Conservation (phyloP, 2,888 invertebrate genomes). For the Cancer borealis region DNA sequence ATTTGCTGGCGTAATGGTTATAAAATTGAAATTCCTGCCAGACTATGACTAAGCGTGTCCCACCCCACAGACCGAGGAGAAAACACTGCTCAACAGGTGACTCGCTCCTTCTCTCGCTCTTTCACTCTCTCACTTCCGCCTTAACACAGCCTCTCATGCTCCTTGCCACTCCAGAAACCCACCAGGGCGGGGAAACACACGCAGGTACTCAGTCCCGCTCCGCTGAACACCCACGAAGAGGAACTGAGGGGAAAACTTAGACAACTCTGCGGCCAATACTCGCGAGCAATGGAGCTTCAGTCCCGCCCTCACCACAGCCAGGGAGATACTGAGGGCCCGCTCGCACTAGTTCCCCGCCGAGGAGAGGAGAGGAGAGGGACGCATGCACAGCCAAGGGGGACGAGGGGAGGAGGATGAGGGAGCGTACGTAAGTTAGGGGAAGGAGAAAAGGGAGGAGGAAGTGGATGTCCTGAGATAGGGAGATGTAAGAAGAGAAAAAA, state of each 20-base stretch:
- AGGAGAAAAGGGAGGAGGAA: background rate
- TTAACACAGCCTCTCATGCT: background rate
- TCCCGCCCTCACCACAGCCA: slow-evolving; percentile 52
- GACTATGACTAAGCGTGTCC: background rate
- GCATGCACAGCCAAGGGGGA: background rate
- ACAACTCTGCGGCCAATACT: background rate
- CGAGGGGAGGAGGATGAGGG: background rate
- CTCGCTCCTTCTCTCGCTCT: background rate
- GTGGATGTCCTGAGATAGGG: background rate
- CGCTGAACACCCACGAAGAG: background rate
- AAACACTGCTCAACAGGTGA: slow-evolving; percentile 54
- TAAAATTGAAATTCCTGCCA: slow-evolving; percentile 28
- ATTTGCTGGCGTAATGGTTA: background rate
- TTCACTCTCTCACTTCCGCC: background rate
- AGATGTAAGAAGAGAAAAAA: background rate
- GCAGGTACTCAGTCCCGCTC: background rate
- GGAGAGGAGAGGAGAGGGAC: slow-evolving; percentile 26
- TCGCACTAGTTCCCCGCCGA: background rate
- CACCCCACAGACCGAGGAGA: background rate
- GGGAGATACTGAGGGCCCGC: slow-evolving; percentile 52
- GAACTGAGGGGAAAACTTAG: background rate
- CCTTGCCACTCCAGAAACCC: slow-evolving; percentile 5
- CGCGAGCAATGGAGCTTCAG: slow-evolving; percentile 49
- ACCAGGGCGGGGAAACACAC: background rate
- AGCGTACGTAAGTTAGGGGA: background rate